Base-by-base conservation (phyloP, 2,888 invertebrate species). In the Athripsodes cinereus region DNA sequence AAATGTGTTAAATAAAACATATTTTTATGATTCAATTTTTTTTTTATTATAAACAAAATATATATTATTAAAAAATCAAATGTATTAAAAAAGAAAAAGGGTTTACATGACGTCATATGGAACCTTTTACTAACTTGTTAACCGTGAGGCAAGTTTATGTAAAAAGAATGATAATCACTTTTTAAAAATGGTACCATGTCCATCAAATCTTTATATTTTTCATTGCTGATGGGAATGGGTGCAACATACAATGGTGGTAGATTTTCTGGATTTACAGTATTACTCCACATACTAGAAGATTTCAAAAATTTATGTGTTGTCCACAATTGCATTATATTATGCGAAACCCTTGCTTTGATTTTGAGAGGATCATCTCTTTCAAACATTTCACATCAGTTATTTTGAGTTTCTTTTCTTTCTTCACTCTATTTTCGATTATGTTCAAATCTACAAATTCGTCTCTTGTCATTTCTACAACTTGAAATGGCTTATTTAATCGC, bases 401-500 rank as follows among this genome's bases (percentile, higher is more conserved):
- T 48, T 48, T 48, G 21, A 48, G 21, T 20, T 48, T 48, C 8
- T 20, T 48, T 20, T 48, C 20, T 20, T 21, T 18, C n/a, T 48
- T 48, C 3, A 48, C 48, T 20, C 21, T 21, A 21, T 48, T 48
- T 48, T 20, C 21, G 6, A 48, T 48, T 21, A 48, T n/a, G n/a
- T n/a, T n/a, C n/a, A n/a, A n/a, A n/a, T 48, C 48, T 46, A 46
- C 20, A 6, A 20, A 20, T 18, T 48, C 48, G 3, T 48, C 48
- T 21, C 21, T 18, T 21, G 3, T 18, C 48, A 48, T 48, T 18
- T 48, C 48, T 20, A 48, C 48, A 8, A 48, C 48, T 20, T 21
- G 21, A 48, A 48, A 48, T 20, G 48, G 21, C 48, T 48, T 48
- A 48, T 20, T 48, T 48, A 48, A 21, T 21, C n/a, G 19, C 20